Conservation (phyloP, 2,888 invertebrate genomes). For the Ypsolopha sequella region DNA sequence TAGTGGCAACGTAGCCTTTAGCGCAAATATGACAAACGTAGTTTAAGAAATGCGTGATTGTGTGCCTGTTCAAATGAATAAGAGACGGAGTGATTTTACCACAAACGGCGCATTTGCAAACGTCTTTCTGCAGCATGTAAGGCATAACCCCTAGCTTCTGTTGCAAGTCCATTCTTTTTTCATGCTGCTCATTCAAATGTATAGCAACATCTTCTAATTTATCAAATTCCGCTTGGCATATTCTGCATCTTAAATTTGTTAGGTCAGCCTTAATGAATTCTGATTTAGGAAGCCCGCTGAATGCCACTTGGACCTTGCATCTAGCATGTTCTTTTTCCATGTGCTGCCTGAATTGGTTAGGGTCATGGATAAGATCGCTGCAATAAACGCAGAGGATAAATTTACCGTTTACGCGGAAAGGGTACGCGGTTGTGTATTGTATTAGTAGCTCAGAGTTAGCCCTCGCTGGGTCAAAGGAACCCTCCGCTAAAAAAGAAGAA, state of each 20-base stretch:
- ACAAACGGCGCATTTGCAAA: slow-evolving; percentile 43
- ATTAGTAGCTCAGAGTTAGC: slow-evolving; percentile 49
- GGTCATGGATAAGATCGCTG: slow-evolving; percentile 47
- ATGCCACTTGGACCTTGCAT: slow-evolving; percentile 45
- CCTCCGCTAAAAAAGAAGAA: slow-evolving; percentile 6
- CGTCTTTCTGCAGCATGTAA: slow-evolving; percentile 36
- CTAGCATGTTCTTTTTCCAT: slow-evolving; percentile 43
- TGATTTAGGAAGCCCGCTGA: slow-evolving; percentile 44
- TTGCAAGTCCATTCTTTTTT: slow-evolving; percentile 24
- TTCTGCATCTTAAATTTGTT: slow-evolving; percentile 37
- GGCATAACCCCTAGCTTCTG: slow-evolving; percentile 52
- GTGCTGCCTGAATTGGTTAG: slow-evolving; percentile 37
- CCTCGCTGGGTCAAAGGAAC: slow-evolving; percentile 15
- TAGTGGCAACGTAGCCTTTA: slow-evolving; percentile 47
- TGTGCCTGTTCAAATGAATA: slow-evolving; percentile 49
- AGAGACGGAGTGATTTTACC: slow-evolving; percentile 41
- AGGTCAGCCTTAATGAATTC: slow-evolving; percentile 57
- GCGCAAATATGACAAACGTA: slow-evolving; percentile 58
- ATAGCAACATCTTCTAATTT: slow-evolving; percentile 31
- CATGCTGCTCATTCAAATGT: slow-evolving; percentile 32
- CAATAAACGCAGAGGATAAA: slow-evolving; percentile 58
- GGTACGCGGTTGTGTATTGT: slow-evolving; percentile 52
- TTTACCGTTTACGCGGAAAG: slow-evolving; percentile 56
- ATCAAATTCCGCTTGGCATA: slow-evolving; percentile 25
- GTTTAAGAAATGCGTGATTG: slow-evolving; percentile 49